These are phyloP conservation scores for Habrosyne pyritoides DNA, from an alignment of 2,888 invertebrate species.

Conservation along the genomic window DNA sequence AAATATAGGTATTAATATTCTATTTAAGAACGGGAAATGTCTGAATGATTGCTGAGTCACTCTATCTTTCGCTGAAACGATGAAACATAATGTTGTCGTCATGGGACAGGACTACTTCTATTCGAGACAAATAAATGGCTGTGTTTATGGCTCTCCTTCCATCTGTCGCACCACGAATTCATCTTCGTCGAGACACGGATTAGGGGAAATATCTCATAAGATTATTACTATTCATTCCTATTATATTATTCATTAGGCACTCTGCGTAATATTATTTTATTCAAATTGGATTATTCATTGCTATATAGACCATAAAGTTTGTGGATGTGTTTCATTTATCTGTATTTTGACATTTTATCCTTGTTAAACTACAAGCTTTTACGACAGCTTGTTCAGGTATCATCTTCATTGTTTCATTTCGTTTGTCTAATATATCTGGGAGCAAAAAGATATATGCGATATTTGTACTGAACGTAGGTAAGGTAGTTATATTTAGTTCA, in stretches of 20 bases:
- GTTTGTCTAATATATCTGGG: no score
- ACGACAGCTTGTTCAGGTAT: neutral
- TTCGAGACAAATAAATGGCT: constrained; percentile 38
- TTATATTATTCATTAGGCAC: constrained; percentile 3
- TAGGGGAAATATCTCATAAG: constrained; percentile 6
- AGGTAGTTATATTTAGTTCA: no score
- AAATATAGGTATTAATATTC: constrained; percentile 9
- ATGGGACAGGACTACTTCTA: constrained; percentile 33
- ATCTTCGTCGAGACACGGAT: constrained; percentile 11
- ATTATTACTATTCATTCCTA: constrained; percentile 2
- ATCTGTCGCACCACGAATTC: constrained; percentile 16
- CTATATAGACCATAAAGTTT: neutral
- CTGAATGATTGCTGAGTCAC: constrained; percentile 59
- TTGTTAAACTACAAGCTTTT: neutral
- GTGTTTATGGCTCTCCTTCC: constrained; percentile 23
- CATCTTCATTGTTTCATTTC: no score
- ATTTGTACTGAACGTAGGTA: no score
- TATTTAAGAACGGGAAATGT: constrained; percentile 44
- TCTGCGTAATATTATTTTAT: neutral
- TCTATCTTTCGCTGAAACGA: constrained; percentile 64
- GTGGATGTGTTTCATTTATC: neutral
- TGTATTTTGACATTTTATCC: neutral
- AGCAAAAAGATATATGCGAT: no score
- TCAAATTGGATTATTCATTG: neutral
- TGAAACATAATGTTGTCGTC: constrained; percentile 55